Evolutionary conservation across 1,140 invertebrate genomes (phyloP), one percentile per base, ranked within the genome.

Genomic region (Ephestia elutella): DNA sequence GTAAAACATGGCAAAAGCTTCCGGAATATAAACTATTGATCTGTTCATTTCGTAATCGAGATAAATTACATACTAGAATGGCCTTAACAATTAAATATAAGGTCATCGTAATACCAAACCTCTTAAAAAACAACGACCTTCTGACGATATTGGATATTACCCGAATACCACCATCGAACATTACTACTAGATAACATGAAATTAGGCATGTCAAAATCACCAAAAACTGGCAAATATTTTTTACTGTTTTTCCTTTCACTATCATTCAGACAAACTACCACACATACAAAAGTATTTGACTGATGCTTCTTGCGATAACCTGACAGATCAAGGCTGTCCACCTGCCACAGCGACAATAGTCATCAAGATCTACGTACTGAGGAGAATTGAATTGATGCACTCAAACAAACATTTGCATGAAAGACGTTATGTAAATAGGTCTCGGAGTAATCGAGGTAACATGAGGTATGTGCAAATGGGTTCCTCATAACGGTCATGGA

Each of bases 381-480:
- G 63, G 59, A 75, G 59, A 76, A 75, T 69, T 65, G 60, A 66
- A 73, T 75, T 78, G 76, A 63, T 66, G 65, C 65, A 70, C 61
- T 73, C 66, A 75, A 74, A 71, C 66, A 75, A 74, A 71, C 68
- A 77, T 75, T 77, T 71, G 72, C 72, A 72, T 65, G 49, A 62
- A 63, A 60, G 44, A 66, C 62, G 64, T 63, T 73, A 75, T 66
- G 74, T 66, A 68, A 76, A 75, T 72, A 73, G 63, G 13, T 44
- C 65, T 73, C 62, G 64, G 57, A 60, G 73, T 72, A 75, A 80
- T 80, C 62, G 67, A 77, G 73, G 74, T 74, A 77, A 80, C 78
- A 75, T 75, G 65, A 62, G 66, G 59, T 64, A 32, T 32, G 30
- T 76, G 78, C 73, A 81, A 81, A 85, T 82, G 71, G 70, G 70